phyloP scores from a whole-genome alignment of 2,113 vertebrate species.

The Ondatra zibethicus region DNA sequence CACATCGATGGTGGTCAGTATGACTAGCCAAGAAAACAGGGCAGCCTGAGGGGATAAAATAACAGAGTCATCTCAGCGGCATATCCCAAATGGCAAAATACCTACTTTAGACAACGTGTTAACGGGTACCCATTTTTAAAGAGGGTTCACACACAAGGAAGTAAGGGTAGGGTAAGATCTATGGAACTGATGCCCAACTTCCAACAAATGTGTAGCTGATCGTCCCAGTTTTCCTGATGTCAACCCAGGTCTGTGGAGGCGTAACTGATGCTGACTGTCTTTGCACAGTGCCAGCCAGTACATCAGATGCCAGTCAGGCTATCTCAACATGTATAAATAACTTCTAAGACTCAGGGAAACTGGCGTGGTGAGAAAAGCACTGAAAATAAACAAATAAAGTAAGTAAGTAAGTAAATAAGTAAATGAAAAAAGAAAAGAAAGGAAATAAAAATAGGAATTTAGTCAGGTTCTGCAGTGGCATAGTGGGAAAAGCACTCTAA shows the following conservation, averaged over 20 bases:
- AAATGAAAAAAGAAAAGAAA: too few relatives aligned
- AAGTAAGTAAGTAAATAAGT: too few relatives aligned
- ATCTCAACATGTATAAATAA: neutral
- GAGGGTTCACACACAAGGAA: neutral
- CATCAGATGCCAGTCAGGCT: too few relatives aligned
- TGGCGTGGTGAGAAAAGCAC: neutral
- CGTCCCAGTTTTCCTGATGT: neutral
- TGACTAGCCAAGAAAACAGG: neutral
- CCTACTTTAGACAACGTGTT: neutral
- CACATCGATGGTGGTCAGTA: neutral
- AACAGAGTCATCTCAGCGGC: accelerated
- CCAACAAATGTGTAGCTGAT: neutral
- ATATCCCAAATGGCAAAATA: neutral
- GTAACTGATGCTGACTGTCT: neutral
- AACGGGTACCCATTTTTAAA: neutral
- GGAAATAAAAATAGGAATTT: too few relatives aligned
- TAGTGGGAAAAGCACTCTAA: too few relatives aligned
- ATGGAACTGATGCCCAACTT: neutral
- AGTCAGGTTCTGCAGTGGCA: too few relatives aligned
- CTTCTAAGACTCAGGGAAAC: neutral
- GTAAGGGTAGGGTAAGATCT: neutral
- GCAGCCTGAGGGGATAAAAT: neutral
- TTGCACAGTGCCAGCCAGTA: neutral
- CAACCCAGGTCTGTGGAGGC: neutral
- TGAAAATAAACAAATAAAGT: neutral